A percentile compares a stretch with the other conserved stretches of the same genome.
These are phyloP conservation scores for Phortica magna DNA, from an alignment of 2,888 invertebrate genomes.

Conservation along the genomic window DNA sequence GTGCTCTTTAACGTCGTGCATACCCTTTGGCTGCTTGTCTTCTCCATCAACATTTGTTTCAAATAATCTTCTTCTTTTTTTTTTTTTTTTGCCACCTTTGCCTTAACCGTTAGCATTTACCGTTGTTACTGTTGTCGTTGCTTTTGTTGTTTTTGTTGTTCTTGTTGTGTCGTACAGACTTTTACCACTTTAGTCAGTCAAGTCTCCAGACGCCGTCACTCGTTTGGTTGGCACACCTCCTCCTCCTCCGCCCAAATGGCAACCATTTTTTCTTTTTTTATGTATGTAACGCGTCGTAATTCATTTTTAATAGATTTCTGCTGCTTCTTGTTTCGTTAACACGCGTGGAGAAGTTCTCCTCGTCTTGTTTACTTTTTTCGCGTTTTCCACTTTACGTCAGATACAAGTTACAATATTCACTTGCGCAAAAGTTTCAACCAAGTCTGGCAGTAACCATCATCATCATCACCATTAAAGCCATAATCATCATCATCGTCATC, in stretches of 20 bases:
- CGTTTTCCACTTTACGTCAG: conserved; percentile 38
- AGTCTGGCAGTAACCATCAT: background rate
- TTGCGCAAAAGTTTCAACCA: background rate
- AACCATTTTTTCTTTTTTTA: background rate
- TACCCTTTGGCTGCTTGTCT: conserved; percentile 4
- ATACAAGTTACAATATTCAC: background rate
- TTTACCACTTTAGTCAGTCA: background rate
- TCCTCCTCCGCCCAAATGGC: background rate
- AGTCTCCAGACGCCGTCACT: conserved; percentile 24
- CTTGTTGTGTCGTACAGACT: background rate
- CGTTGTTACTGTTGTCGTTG: background rate
- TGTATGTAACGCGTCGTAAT: background rate
- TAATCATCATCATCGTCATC: conserved; percentile 22
- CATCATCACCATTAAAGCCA: conserved; percentile 23
- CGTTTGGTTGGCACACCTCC: conserved; percentile 45
- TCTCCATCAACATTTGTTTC: background rate
- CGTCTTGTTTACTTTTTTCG: conserved; percentile 22
- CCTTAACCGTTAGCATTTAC: conserved; percentile 14
- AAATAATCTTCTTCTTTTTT: background rate
- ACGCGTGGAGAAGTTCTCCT: background rate
- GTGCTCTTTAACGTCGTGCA: conserved; percentile 21
- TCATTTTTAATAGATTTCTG: background rate
- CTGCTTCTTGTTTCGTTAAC: conserved; percentile 25
- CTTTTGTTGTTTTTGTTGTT: background rate
- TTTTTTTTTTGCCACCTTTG: conserved; percentile 25